Evolutionary conservation across 2,888 invertebrate species (phyloP).

Genomic region (Lochmaea crataegi): DNA sequence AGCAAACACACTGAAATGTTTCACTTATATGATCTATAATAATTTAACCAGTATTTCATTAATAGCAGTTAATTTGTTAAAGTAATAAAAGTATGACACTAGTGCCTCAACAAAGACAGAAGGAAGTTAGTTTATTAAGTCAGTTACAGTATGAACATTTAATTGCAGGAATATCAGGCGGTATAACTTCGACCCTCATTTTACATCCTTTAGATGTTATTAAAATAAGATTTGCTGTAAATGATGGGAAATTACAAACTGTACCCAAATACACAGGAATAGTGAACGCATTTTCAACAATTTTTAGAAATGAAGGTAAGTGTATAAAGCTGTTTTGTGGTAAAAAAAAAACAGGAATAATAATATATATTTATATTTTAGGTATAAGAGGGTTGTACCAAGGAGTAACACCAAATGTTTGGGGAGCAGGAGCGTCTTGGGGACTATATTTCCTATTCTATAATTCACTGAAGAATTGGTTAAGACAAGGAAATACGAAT

Average conservation of each 20-base stretch:
- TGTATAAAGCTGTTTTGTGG: neutral
- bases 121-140: constrained; percentile 60
- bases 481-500: constrained; percentile 86
- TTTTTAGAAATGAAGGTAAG: constrained; percentile 83
- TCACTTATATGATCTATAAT: neutral
- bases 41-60: neutral
- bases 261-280: constrained; percentile 91
- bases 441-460: constrained; percentile 98
- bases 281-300: constrained; percentile 82
- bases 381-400: constrained; percentile 87
- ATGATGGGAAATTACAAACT: constrained; percentile 83
- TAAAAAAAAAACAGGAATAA: no score
- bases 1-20: neutral
- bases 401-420: constrained; percentile 96
- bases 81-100: constrained; percentile 29
- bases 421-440: constrained; percentile 98
- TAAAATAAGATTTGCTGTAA: constrained; percentile 98
- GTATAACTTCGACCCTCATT: constrained; percentile 91
- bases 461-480: constrained; percentile 90
- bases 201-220: constrained; percentile 97
- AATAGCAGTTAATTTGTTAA: no score
- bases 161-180: constrained; percentile 95
- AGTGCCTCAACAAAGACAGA: constrained; percentile 21
- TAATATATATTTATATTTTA: neutral
- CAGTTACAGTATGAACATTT: constrained; percentile 93